Percentiles rank a stretch among this genome's conserved stretches.
These are phyloP conservation scores for Plecotus auritus DNA, from an alignment of 2,113 vertebrate genomes.

Conservation along the genomic window DNA sequence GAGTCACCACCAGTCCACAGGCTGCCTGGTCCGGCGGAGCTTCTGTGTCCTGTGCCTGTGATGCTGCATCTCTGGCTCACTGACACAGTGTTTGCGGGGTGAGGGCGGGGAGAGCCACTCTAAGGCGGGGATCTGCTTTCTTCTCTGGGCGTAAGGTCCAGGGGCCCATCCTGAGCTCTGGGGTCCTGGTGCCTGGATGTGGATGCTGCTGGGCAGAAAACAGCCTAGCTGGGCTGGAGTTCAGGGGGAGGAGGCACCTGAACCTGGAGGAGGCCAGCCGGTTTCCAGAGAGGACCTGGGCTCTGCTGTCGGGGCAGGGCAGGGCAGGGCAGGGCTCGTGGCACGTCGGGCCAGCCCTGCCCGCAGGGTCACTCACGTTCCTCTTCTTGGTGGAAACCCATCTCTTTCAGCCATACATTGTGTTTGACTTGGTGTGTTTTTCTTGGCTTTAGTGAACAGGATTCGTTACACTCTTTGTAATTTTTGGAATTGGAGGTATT, in stretches of 20 bases:
- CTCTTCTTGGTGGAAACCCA: neutral
- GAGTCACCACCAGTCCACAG: too few species aligned
- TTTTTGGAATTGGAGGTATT: slow-evolving; percentile 79
- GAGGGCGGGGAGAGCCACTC: accelerated
- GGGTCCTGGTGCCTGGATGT: neutral
- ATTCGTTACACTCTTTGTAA: slow-evolving; percentile 70
- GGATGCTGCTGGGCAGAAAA: neutral
- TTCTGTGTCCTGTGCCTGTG: neutral
- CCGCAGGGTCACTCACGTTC: neutral
- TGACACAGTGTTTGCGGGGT: too few species aligned
- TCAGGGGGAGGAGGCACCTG: neutral
- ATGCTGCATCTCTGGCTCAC: neutral
- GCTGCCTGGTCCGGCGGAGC: neutral
- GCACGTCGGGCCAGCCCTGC: accelerated
- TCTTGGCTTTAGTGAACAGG: slow-evolving; percentile 64
- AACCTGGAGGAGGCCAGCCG: neutral
- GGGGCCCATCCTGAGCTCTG: neutral
- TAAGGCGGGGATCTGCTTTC: neutral
- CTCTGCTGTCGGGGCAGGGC: neutral
- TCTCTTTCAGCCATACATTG: slow-evolving; percentile 11
- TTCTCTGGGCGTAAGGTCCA: too few species aligned
- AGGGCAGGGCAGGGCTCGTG: neutral
- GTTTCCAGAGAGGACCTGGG: neutral
- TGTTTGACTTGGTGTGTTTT: slow-evolving; percentile 53
- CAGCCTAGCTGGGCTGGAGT: neutral